phyloP scores from a whole-genome alignment of 2,888 invertebrate genomes.

The Hypercompe scribonia region DNA sequence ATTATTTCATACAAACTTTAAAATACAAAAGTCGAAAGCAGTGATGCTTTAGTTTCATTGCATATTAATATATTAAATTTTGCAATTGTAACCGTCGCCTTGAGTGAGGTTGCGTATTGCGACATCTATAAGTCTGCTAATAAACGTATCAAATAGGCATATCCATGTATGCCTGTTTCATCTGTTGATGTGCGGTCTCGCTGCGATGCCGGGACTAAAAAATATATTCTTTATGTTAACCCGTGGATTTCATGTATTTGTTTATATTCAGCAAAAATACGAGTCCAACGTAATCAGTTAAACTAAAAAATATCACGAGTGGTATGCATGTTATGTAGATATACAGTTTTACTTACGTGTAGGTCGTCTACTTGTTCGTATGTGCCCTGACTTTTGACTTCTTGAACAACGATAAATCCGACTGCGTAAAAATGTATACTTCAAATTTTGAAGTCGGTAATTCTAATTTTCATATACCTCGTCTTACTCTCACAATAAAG shows the following conservation, averaged over 20 bases:
- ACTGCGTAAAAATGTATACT: too few species aligned
- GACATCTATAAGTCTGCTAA: conserved; percentile 40
- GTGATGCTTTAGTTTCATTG: conserved; percentile 10
- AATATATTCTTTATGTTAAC: conserved; percentile 16
- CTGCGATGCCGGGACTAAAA: conserved; percentile 7
- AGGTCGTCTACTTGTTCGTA: too few species aligned
- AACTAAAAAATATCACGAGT: background rate
- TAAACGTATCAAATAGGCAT: conserved; percentile 22
- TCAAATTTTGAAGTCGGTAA: too few species aligned
- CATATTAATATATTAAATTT: conserved; percentile 27
- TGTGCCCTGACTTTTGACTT: too few species aligned
- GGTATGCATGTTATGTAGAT: too few species aligned
- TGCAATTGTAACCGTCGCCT: conserved; percentile 47
- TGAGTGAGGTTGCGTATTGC: conserved; percentile 50
- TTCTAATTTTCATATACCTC: too few species aligned
- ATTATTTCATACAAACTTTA: background rate
- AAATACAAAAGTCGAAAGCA: background rate
- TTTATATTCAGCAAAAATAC: background rate
- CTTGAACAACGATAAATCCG: too few species aligned
- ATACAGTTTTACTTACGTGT: too few species aligned
- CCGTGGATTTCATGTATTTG: background rate
- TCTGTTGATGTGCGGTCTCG: conserved; percentile 24
- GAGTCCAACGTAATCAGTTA: background rate
- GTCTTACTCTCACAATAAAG: too few species aligned
- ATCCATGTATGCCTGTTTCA: background rate